Evolutionary conservation across 2,797 vertebrate species (phyloP).

Genomic region (Allobates femoralis): DNA sequence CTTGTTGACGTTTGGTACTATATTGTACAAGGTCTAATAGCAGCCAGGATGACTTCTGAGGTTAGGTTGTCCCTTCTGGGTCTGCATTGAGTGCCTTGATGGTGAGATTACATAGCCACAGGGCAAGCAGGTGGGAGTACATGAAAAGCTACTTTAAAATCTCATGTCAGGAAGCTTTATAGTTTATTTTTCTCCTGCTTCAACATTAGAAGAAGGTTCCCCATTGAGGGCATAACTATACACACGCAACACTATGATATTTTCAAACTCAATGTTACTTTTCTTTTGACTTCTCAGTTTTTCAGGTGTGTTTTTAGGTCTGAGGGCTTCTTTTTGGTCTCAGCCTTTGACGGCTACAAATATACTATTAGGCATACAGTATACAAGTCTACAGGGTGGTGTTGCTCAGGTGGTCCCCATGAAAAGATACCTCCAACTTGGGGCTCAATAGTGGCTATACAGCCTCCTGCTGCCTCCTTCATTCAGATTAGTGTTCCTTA

Average conservation of each 20-base stretch:
- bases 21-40: constrained; percentile 17
- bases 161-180: constrained; percentile 32
- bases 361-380: no score
- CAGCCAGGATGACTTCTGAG: constrained; percentile 21
- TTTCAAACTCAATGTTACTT: not conserved
- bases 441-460: no score
- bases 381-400: no score
- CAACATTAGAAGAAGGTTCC: not conserved
- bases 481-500: no score
- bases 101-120: constrained; percentile 37
- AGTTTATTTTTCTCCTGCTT: constrained; percentile 22
- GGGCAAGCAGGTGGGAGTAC: constrained; percentile 28
- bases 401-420: no score
- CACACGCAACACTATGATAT: not conserved
- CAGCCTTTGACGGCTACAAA: not conserved
- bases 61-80: constrained; percentile 20
- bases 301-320: not conserved
- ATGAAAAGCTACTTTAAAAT: constrained; percentile 56
- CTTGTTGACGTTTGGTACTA: constrained; percentile 15
- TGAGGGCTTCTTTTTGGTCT: not conserved
- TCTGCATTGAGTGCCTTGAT: constrained; percentile 13
- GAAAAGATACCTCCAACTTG: no score
- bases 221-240: not conserved
- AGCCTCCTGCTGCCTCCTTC: no score
- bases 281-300: not conserved